These are phyloP conservation scores for Boulengerochromis microlepis DNA, from an alignment of 2,113 vertebrate species.

Conservation along the genomic window DNA sequence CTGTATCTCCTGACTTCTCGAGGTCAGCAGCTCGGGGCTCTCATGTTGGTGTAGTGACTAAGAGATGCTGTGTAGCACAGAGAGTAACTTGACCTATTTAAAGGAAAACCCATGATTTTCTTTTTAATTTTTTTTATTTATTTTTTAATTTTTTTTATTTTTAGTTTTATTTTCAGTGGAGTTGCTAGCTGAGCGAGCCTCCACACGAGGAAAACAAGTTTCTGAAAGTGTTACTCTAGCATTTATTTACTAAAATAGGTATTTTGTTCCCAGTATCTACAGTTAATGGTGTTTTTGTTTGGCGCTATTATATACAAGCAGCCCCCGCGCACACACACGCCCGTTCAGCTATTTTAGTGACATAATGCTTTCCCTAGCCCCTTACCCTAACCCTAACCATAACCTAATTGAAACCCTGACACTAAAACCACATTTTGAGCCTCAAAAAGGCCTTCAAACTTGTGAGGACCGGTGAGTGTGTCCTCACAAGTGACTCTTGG, in stretches of 20 bases:
- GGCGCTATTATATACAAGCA: background rate
- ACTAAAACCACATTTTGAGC: background rate
- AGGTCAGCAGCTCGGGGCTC: conserved; percentile 6
- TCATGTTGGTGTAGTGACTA: background rate
- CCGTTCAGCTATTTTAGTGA: no score
- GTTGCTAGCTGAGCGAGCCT: background rate
- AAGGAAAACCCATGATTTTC: background rate
- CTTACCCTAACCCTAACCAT: no score
- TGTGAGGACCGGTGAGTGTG: background rate
- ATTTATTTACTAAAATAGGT: background rate
- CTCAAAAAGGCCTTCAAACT: background rate
- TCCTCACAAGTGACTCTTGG: background rate
- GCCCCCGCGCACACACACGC: background rate
- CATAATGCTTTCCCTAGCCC: no score
- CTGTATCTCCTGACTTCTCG: background rate
- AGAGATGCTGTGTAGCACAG: background rate
- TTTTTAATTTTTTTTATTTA: background rate
- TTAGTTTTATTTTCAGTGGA: background rate
- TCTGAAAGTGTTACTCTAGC: background rate
- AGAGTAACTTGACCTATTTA: background rate
- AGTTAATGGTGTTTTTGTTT: background rate
- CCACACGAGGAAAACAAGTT: background rate
- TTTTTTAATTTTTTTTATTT: fast-evolving
- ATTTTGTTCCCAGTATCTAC: background rate
- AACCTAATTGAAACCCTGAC: no score